Percentiles rank a stretch among this genome's conserved stretches.
These are phyloP conservation scores for Myxocyprinus asiaticus DNA, from an alignment of 2,113 vertebrate genomes.

Conservation along the genomic window DNA sequence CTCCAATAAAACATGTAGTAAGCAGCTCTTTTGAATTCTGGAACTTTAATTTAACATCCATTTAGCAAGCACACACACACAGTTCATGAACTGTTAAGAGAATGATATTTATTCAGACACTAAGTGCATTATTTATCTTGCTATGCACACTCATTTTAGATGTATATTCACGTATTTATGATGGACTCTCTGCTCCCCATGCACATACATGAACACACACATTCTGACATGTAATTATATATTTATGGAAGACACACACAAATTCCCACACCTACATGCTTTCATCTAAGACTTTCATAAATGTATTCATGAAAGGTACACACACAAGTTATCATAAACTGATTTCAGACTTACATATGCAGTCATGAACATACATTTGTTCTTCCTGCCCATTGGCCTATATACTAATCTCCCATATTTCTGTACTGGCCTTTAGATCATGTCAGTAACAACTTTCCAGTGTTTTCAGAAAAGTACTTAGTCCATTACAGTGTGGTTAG, in stretches of 20 bases:
- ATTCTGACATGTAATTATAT: constrained; percentile 35
- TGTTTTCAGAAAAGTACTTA: not conserved
- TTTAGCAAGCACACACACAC: constrained; percentile 1
- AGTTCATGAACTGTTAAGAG: constrained; percentile 19
- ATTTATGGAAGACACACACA: constrained; percentile 40
- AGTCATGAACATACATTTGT: not conserved
- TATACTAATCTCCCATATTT: not conserved
- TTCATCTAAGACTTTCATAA: constrained; percentile 11
- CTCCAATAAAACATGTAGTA: no score
- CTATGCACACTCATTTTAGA: constrained; percentile 32
- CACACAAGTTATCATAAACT: not conserved
- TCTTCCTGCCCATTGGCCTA: not conserved
- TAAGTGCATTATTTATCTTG: constrained; percentile 38
- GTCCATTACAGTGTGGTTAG: not conserved
- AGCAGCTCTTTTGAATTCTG: no score
- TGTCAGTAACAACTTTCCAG: not conserved
- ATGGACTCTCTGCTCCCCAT: constrained; percentile 2
- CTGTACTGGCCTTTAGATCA: not conserved
- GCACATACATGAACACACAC: constrained; percentile 36
- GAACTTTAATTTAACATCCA: no score
- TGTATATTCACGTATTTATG: constrained; percentile 42
- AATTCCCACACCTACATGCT: constrained; percentile 36
- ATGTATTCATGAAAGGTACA: constrained; percentile 38
- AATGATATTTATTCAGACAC: constrained; percentile 43
- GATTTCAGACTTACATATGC: not conserved